A percentile compares a stretch with the other conserved stretches of the same genome.
phyloP scores from a whole-genome alignment of 2,113 vertebrate genomes.

The Copsychus sechellarum region DNA sequence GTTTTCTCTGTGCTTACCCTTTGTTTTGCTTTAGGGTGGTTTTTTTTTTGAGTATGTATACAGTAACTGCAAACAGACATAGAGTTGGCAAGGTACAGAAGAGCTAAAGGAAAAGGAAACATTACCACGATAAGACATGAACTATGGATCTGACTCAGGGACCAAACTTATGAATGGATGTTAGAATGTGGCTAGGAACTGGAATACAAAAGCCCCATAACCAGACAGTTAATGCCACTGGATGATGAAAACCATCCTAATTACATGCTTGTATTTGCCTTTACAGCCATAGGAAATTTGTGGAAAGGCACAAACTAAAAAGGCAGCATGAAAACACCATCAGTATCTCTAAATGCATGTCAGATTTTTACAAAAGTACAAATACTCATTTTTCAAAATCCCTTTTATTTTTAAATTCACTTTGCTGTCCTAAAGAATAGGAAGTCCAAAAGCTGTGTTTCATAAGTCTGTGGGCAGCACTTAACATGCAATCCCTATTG shows the following conservation, averaged over 20 bases:
- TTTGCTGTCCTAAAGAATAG: background rate
- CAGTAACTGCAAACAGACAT: background rate
- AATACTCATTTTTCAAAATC: background rate
- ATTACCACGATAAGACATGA: background rate
- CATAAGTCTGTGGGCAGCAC: background rate
- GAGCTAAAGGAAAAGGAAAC: background rate
- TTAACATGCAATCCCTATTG: background rate
- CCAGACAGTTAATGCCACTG: slow-evolving; percentile 27
- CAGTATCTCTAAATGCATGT: background rate
- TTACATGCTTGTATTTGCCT: slow-evolving; percentile 33
- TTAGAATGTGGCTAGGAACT: slow-evolving; percentile 23
- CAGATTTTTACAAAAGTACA: background rate
- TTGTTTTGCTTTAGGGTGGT: background rate
- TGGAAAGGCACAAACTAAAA: slow-evolving; percentile 49
- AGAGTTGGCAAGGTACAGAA: background rate
- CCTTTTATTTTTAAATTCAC: background rate
- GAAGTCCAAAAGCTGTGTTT: background rate
- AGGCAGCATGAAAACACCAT: slow-evolving; percentile 29
- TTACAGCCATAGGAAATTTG: slow-evolving; percentile 61
- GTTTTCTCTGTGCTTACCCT: background rate
- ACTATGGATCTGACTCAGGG: slow-evolving; percentile 35
- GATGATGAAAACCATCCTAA: slow-evolving; percentile 50
- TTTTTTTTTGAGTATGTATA: background rate
- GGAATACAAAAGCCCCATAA: background rate
- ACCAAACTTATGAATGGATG: slow-evolving; percentile 5